Evolutionary conservation across 2,113 vertebrate genomes (phyloP), one percentile per base, ranked within the genome.

Genomic region (Arizona elegans): DNA sequence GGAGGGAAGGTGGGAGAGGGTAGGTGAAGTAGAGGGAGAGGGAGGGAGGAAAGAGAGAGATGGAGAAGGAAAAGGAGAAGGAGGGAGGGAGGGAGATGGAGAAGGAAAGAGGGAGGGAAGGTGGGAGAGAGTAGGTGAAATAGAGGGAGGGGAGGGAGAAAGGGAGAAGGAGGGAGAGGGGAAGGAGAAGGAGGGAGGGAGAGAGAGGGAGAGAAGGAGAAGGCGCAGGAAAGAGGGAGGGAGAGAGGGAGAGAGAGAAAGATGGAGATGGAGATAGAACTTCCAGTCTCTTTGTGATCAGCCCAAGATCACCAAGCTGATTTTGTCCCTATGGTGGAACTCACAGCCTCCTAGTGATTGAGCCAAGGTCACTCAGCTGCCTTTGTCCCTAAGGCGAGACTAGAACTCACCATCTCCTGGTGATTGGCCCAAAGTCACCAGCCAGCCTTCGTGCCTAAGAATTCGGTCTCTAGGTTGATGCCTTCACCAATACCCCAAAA

Each of bases 131-230:
- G 50, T 50, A 8, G 50, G 6, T 50, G 50, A 50, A 50, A 17
- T 5, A 56, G 24, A 24, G 15, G 29, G 38, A 38, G 50, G 5
- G 7, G 10, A 9, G 55, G 5, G 12, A 13, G 29, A n/a, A 29
- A 5, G 55, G n/a, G 1, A 62, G 5, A 4, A 9, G 5, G 1
- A 7, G 7, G 6, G 7, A 50, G 1, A 8, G 50, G 50, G 1
- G 50, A 5, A 8, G 55, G 4, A 56, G 24, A 8, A 3, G 8
- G 21, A 59, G 58, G 8, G 15, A 55, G 15, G 54, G 54, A 55
- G 58, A 23, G 17, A 21, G 65, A 11, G 38, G 5, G 12, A 15
- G 29, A n/a, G 65, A n/a, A 29, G n/a, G 1, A 62, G 24, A 26
- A n/a, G n/a, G n/a, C n/a, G n/a, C n/a, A n/a, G n/a, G n/a, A n/a